Base-by-base conservation (phyloP, 2,113 vertebrate genomes). In the Malurus elegans region DNA sequence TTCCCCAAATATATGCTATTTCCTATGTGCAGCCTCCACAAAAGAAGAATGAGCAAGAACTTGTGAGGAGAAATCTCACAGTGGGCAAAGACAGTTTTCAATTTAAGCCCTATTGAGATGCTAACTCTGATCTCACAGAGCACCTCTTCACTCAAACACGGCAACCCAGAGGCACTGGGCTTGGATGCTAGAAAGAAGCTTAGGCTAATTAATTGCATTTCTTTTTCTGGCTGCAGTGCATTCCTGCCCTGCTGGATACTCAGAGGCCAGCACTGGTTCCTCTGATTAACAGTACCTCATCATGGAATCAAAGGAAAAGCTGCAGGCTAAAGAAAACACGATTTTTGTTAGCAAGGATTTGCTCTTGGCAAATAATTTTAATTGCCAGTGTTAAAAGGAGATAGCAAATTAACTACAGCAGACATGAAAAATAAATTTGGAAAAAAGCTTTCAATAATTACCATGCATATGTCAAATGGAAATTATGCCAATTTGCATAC, bases 391-490 rank as follows among this genome's bases (percentile, higher is more conserved):
- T 90, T 96, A 92, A 94, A 95, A 93, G 88, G 65, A 93, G 92
- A 95, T 48, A 86, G 91, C 54, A 71, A 97, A 90, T 95, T 95
- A 95, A 84, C 89, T 79, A 84, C 61, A 91, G 80, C 76, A 93
- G 92, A 88, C 80, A 92, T 82, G 67, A 85, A 90, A 94, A 92
- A 92, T 70, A 88, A 71, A 81, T 86, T 79, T 56, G 36, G 67
- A 64, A 62, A 69, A 95, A 96, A 88, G 75, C 65, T 90, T 90
- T 74, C 65, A 86, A 26, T 92, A 96, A 91, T 88, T 94, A 88
- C 47, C 95, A 88, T 90, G 72, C 67, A 51, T 92, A 78, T 94
- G 93, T 96, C 93, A 95, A 95, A 96, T 95, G 94, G 51, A 94
- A 97, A 95, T 93, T 18, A 92, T n/a, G 48, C 38, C 69, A 42